phyloP scores from a whole-genome alignment of 2,888 invertebrate species.

The Drosophila cognata region DNA sequence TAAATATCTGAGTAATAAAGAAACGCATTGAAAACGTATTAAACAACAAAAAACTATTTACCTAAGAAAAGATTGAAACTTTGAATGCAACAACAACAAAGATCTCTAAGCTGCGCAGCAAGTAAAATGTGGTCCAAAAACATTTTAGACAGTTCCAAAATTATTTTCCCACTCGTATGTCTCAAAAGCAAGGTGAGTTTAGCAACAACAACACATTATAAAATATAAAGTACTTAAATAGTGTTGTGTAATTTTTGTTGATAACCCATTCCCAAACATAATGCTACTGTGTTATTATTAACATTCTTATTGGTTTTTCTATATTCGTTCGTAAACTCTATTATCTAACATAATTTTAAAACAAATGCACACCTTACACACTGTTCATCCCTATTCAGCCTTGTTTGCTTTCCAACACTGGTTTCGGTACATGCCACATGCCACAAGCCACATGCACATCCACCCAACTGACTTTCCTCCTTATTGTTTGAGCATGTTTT shows the following conservation, averaged over 20 bases:
- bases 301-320: slow-evolving; percentile 33
- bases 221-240: slow-evolving; percentile 37
- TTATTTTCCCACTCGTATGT: slow-evolving; percentile 22
- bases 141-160: slow-evolving; percentile 35
- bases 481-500: slow-evolving; percentile 70
- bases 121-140: slow-evolving; percentile 65
- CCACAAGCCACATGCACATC: slow-evolving; percentile 26
- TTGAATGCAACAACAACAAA: slow-evolving; percentile 45
- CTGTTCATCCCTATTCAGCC: slow-evolving; percentile 34
- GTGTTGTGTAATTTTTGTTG: slow-evolving; percentile 32
- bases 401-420: slow-evolving; percentile 59
- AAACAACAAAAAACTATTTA: slow-evolving; percentile 22
- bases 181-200: slow-evolving; percentile 65
- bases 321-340: slow-evolving; percentile 21
- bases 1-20: slow-evolving; percentile 74
- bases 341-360: slow-evolving; percentile 28
- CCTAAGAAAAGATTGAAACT: slow-evolving; percentile 35
- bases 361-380: slow-evolving; percentile 29
- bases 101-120: slow-evolving; percentile 49
- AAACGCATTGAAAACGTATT: slow-evolving; percentile 74
- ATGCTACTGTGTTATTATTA: slow-evolving; percentile 38
- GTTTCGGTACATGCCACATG: slow-evolving; percentile 39
- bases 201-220: slow-evolving; percentile 35
- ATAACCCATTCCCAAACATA: slow-evolving; percentile 11
- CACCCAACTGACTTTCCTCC: slow-evolving; percentile 15